Base-by-base conservation (phyloP, 2,113 vertebrate genomes). In the Merops nubicus region DNA sequence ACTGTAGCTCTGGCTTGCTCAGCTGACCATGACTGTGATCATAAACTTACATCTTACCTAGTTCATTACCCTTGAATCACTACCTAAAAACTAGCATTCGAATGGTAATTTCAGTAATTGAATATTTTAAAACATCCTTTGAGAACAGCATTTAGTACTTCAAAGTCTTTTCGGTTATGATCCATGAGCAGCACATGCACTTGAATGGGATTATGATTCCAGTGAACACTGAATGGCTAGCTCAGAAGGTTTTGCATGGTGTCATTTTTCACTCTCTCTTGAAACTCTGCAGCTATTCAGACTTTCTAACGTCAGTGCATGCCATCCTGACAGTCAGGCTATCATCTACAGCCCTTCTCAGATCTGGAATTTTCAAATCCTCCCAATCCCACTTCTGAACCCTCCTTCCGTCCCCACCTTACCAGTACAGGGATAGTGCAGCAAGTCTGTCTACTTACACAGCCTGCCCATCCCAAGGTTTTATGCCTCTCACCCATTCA, bases 181-280 rank as follows among this genome's bases (percentile, higher is more conserved):
- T 7, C 33, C 2, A 0, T 68, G 47, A n/a, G n/a, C 45, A 91
- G 36, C 53, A 72, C 0, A 1, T 74, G 28, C n/a, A 19, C 38
- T 59, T n/a, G 42, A 88, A 65, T 33, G 34, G 50, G 60, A 50
- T 9, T 43, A 13, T 6, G 5, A 40, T 67, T 76, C 25, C 8
- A 4, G 20, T 17, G 17, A 33, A 36, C 15, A 33, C 28, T 21
- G 33, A 88, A 63, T 13, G 12, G 47, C 28, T 48, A n/a, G 21
- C 33, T 75, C 33, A 18, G 38, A 54, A 65, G 17, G 9, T 65
- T 40, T 65, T 36, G 19, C n/a, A 77, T 7, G 8, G 14, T 54
- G 22, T 31, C 57, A 19, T 42, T 78, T 69, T 54, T 50, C 33
- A 68, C 15, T 4, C 12, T 47, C 34, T 78, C 29, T 11, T 15